A percentile compares a stretch with the other conserved stretches of the same genome.
These are phyloP conservation scores for Microtus pennsylvanicus DNA, from an alignment of 2,113 vertebrate species.

Conservation along the genomic window DNA sequence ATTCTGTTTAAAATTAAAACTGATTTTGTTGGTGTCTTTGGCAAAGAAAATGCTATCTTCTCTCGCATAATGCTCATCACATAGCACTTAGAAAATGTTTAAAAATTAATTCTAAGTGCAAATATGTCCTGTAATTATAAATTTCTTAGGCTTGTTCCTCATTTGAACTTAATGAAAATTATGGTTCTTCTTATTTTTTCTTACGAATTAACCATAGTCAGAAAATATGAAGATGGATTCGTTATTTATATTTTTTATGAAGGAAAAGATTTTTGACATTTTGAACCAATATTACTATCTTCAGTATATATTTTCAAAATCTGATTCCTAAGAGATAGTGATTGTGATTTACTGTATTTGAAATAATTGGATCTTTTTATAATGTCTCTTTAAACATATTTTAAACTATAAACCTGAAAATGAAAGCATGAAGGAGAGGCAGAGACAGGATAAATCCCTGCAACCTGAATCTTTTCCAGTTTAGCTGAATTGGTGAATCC, in stretches of 20 bases:
- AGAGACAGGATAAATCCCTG: neutral
- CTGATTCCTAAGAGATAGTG: neutral
- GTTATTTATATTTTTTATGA: neutral
- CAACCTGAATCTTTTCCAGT: neutral
- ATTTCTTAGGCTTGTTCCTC: neutral
- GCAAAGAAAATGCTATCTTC: neutral
- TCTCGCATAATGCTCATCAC: neutral
- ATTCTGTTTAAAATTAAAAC: conserved; percentile 65
- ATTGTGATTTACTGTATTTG: neutral
- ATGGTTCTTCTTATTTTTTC: neutral
- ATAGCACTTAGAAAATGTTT: conserved; percentile 32
- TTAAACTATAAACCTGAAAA: neutral
- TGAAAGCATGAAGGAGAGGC: neutral
- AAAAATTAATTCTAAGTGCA: neutral
- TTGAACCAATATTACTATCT: conserved; percentile 9
- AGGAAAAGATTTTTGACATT: neutral
- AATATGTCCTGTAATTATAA: neutral
- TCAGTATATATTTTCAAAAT: neutral
- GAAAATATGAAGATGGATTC: neutral
- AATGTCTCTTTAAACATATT: neutral
- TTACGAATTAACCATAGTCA: neutral
- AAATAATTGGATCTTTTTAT: conserved; percentile 3
- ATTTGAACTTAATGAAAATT: conserved; percentile 55
- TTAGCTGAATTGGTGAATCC: neutral
- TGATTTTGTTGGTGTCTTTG: conserved; percentile 47